Base-by-base conservation (phyloP, 2,113 vertebrate genomes). In the Neomonachus schauinslandi region DNA sequence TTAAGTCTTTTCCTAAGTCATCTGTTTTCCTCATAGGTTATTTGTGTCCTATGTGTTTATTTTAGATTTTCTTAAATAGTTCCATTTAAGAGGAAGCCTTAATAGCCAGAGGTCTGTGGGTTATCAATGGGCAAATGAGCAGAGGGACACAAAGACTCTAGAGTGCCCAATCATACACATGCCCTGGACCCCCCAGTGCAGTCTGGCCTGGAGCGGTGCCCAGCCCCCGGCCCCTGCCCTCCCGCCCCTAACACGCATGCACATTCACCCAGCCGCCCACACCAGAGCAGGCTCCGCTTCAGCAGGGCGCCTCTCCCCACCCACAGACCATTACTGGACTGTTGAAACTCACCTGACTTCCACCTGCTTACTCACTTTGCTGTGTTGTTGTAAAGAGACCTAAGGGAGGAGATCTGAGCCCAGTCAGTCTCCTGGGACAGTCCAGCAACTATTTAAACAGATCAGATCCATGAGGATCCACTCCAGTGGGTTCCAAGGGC, bases 21-120 rank as follows among this genome's bases (percentile, higher is more conserved):
- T 46, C 59, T 72, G 28, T 42, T 51, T 65, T 61, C 51, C 7
- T 85, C 79, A 21, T 22, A 46, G 33, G 3, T 24, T 36, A 26
- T 57, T 88, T 87, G 89, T 67, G 84, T 83, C 63, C 46, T 79
- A 26, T 46, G 31, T 91, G 18, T n/a, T 77, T 59, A 42, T 61
- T 83, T 46, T 61, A 4, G 24, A 12, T n/a, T 69, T 65, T 82
- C 46, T 71, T 77, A 82, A 83, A 46, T 55, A 82, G 36, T 91
- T 79, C 49, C 67, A 55, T 39, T 49, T 31, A 39, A 96, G 51
- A 92, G 51, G 0, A 14, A n/a, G 55, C 5, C 67, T 80, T 63
- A 39, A 14, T 55, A 16, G 74, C 7, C 15, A 28, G 19, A 18
- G 24, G 12, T 72, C 49, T 92, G 53, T 4, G 33, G 21, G 19